Conservation (phyloP, 2,888 invertebrate genomes). For the Drosophila multiciliata region DNA sequence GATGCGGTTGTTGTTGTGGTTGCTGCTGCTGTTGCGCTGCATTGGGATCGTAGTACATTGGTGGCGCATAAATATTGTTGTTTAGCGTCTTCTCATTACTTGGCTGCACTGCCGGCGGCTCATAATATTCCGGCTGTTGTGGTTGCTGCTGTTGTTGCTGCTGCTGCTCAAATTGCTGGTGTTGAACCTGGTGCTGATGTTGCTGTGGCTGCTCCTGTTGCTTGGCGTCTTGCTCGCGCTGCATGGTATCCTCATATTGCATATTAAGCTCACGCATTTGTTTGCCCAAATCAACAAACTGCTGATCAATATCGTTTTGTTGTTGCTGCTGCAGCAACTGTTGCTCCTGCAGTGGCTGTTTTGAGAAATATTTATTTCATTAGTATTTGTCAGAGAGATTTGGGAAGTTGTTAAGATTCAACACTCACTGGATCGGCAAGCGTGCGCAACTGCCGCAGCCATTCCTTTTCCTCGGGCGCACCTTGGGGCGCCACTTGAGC, state of each 20-base stretch:
- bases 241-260: slow-evolving; percentile 75
- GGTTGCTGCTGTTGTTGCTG: slow-evolving; percentile 33
- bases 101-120: slow-evolving; percentile 20
- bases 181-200: slow-evolving; percentile 6
- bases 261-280: slow-evolving; percentile 84
- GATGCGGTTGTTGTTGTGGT: slow-evolving; percentile 28
- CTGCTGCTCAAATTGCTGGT: slow-evolving; percentile 18
- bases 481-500: slow-evolving; percentile 38
- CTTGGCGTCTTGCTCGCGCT: slow-evolving; percentile 49
- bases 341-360: slow-evolving; percentile 52
- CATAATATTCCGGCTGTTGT: slow-evolving; percentile 38
- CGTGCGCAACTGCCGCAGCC: slow-evolving; percentile 83
- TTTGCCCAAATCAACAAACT: slow-evolving; percentile 84
- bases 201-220: slow-evolving; percentile 33
- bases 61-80: slow-evolving; percentile 32
- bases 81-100: slow-evolving; percentile 32
- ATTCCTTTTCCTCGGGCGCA: slow-evolving; percentile 81
- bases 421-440: slow-evolving; percentile 65
- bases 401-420: not conserved
- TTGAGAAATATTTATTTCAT: not conserved
- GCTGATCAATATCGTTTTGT: slow-evolving; percentile 81
- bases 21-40: slow-evolving; percentile 38
- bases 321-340: slow-evolving; percentile 42
- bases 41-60: slow-evolving; percentile 53
- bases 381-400: not conserved